phyloP scores from a whole-genome alignment of 1,140 invertebrate genomes.

The Trichonephila inaurata region DNA sequence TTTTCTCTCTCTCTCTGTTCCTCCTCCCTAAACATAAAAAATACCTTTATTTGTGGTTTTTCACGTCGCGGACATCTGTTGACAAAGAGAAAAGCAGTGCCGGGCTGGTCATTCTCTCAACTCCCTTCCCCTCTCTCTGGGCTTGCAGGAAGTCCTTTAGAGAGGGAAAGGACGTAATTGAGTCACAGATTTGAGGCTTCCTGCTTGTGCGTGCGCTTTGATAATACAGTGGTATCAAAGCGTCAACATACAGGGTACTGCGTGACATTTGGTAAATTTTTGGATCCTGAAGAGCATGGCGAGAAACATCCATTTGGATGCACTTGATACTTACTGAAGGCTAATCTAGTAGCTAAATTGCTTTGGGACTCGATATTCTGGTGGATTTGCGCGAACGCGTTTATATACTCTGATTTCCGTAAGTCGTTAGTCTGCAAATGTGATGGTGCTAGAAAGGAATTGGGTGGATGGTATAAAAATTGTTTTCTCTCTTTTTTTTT shows the following conservation, averaged over 20 bases:
- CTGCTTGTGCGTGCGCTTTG: conserved; percentile 63
- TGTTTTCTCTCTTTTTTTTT: neutral
- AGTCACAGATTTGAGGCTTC: conserved; percentile 70
- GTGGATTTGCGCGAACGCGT: conserved; percentile 7
- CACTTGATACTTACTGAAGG: neutral
- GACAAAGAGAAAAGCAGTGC: conserved; percentile 26
- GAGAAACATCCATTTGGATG: neutral
- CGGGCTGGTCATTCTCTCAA: neutral
- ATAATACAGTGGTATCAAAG: conserved; percentile 36
- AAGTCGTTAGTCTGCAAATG: conserved; percentile 43
- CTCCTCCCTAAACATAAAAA: neutral
- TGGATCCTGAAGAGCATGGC: neutral
- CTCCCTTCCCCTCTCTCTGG: neutral
- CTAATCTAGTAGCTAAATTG: conserved; percentile 44
- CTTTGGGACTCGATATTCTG: conserved; percentile 36
- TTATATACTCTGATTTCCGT: conserved; percentile 51
- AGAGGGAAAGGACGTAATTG: conserved; percentile 37
- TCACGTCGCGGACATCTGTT: conserved; percentile 25
- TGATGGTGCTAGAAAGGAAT: neutral
- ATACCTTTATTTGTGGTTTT: neutral
- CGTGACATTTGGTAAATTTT: conserved; percentile 52
- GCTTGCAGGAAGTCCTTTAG: conserved; percentile 55
- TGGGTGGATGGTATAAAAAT: neutral
- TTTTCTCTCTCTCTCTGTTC: neutral
- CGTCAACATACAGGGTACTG: neutral